Evolutionary conservation across 2,113 vertebrate species (phyloP).

Genomic region (Eurystomus gularis): DNA sequence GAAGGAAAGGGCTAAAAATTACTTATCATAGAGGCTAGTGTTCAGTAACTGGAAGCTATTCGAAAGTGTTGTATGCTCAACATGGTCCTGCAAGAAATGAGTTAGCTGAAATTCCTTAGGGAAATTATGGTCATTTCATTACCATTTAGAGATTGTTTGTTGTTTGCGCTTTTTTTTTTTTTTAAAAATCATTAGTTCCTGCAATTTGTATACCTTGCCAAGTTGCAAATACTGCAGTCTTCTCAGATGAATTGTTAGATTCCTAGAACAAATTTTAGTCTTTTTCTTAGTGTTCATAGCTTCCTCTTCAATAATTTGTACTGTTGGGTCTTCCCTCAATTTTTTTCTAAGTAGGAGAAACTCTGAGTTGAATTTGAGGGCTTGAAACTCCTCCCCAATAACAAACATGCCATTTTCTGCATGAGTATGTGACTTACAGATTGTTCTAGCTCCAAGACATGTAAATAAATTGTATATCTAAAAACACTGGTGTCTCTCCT

Average conservation of each 20-base stretch:
- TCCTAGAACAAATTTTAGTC: background rate
- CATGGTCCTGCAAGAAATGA: constrained; percentile 10
- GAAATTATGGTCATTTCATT: background rate
- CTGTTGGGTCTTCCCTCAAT: background rate
- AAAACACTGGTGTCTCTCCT: background rate
- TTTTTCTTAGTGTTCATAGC: background rate
- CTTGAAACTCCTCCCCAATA: background rate
- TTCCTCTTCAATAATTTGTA: background rate
- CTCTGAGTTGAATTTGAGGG: background rate
- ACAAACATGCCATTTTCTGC: background rate
- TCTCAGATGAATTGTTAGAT: background rate
- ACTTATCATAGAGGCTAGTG: background rate
- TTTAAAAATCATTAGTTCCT: background rate
- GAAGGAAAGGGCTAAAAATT: constrained; percentile 41
- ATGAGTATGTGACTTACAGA: background rate
- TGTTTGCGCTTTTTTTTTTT: background rate
- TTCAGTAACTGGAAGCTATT: background rate
- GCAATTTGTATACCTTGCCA: background rate
- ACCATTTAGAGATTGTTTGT: background rate
- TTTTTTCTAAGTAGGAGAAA: background rate
- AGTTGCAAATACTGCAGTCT: background rate
- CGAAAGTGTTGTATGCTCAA: background rate
- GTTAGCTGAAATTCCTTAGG: constrained; percentile 2
- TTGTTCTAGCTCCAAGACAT: background rate
- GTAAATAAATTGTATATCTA: background rate